These are phyloP conservation scores for Spicauda simplicius DNA, from an alignment of 2,888 invertebrate species.

Conservation along the genomic window DNA sequence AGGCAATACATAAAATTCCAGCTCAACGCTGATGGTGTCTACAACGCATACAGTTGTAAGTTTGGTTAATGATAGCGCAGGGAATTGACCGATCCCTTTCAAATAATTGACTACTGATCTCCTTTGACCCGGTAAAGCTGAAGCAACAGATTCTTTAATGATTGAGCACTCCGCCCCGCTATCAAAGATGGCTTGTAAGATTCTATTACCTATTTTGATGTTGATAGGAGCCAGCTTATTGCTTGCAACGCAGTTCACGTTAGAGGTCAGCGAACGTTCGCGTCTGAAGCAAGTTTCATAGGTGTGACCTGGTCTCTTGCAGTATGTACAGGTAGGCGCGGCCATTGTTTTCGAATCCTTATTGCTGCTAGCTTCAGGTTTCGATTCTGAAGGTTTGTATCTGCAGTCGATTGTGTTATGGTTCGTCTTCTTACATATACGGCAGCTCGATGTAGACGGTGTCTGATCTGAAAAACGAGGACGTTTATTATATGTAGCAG, in stretches of 20 bases:
- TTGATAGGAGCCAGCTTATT: neutral
- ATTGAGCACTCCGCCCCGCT: conserved; percentile 48
- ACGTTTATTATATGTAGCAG: no score
- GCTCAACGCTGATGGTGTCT: conserved; percentile 29
- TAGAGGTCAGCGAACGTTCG: neutral
- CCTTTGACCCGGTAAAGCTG: conserved; percentile 43
- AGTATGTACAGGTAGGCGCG: neutral
- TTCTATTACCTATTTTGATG: conserved; percentile 34
- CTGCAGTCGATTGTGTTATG: neutral
- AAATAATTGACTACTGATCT: conserved; percentile 32
- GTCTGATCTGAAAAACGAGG: no score
- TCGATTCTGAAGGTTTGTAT: neutral
- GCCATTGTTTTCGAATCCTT: neutral
- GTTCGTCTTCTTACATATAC: conserved; percentile 8
- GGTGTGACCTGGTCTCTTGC: neutral
- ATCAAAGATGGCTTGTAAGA: conserved; percentile 42
- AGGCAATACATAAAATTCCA: conserved; percentile 28
- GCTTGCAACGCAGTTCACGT: neutral
- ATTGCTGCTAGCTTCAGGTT: neutral
- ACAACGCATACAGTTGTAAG: conserved; percentile 31
- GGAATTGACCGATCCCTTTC: conserved; percentile 19
- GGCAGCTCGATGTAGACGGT: no score
- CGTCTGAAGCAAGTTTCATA: neutral
- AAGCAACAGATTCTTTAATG: conserved; percentile 43
- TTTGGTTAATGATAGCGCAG: conserved; percentile 20